These are phyloP conservation scores for Cairina moschata DNA, from an alignment of 2,113 vertebrate species.

Conservation along the genomic window DNA sequence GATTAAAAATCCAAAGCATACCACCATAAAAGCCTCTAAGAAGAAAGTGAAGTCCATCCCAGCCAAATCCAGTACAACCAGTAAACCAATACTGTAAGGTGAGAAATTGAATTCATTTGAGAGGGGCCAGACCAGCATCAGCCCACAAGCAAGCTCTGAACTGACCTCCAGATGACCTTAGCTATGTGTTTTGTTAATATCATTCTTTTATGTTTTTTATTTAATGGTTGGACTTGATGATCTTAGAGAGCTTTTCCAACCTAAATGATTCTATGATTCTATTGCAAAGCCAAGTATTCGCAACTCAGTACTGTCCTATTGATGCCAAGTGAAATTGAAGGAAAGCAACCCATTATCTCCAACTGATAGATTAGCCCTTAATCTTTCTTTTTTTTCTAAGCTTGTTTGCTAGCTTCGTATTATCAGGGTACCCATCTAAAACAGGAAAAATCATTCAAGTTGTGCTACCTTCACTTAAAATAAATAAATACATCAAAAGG, in stretches of 20 bases:
- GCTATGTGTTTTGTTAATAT: background rate
- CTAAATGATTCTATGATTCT: too few species aligned
- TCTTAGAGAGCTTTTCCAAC: too few species aligned
- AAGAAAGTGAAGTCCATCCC: background rate
- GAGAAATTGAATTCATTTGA: background rate
- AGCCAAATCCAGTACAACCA: background rate
- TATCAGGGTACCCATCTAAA: background rate
- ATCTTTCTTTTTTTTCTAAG: background rate
- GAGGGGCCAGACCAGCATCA: background rate
- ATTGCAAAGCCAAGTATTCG: background rate
- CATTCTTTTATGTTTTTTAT: background rate
- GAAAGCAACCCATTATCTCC: background rate
- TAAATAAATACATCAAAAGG: background rate
- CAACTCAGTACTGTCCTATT: background rate
- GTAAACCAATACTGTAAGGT: background rate
- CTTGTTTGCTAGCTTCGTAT: background rate
- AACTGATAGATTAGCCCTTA: background rate
- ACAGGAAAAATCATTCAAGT: background rate
- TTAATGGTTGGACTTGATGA: too few species aligned
- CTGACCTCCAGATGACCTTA: background rate
- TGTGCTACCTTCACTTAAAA: background rate
- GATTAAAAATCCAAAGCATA: background rate
- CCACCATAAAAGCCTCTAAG: fast-evolving
- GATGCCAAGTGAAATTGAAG: background rate
- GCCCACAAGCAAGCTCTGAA: background rate